Evolutionary conservation across 2,888 invertebrate species (phyloP).

Genomic region (Cinara cedri): DNA sequence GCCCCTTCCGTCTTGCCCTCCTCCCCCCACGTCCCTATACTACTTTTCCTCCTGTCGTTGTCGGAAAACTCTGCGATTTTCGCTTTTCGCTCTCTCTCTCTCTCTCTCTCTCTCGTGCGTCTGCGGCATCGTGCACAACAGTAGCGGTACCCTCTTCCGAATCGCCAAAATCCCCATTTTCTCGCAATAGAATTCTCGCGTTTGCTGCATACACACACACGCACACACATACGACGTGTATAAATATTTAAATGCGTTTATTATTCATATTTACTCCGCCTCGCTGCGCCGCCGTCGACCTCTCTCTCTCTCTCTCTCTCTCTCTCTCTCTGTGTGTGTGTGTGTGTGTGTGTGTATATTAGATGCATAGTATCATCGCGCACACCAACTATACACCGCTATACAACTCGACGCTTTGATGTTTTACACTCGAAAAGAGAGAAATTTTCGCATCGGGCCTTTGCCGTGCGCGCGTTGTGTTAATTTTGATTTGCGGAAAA

Average conservation of each 20-base stretch:
- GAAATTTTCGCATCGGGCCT: neutral
- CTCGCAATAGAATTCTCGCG: constrained; percentile 46
- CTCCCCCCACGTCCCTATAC: neutral
- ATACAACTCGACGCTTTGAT: constrained; percentile 26
- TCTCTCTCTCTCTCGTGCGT: too few relatives aligned
- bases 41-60: too few relatives aligned
- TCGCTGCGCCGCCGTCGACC: too few relatives aligned
- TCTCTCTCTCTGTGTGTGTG: too few relatives aligned
- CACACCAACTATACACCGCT: neutral
- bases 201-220: neutral
- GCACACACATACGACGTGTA: constrained; percentile 7
- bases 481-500: constrained; percentile 33
- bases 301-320: too few relatives aligned
- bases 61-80: constrained; percentile 38
- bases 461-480: neutral
- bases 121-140: too few relatives aligned
- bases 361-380: neutral
- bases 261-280: constrained; percentile 45
- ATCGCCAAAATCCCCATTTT: constrained; percentile 23
- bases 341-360: too few relatives aligned
- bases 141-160: neutral
- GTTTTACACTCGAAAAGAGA: neutral
- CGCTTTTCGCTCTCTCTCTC: constrained; percentile 8
- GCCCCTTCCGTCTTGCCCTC: neutral
- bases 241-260: constrained; percentile 56